These are phyloP conservation scores for Selene dorsalis DNA, from an alignment of 2,797 vertebrate species.

Conservation along the genomic window DNA sequence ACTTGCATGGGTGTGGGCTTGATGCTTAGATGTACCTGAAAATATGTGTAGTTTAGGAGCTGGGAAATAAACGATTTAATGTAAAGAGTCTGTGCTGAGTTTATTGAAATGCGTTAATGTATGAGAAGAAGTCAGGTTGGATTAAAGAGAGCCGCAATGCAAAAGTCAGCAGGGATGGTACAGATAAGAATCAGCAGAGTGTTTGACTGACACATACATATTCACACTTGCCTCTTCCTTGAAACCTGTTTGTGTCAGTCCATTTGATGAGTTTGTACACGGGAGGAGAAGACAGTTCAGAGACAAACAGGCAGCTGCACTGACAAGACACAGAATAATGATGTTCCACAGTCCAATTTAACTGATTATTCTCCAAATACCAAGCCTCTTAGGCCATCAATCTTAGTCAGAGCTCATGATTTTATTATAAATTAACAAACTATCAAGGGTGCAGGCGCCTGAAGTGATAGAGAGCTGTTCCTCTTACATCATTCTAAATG, in stretches of 20 bases:
- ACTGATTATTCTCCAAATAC: conserved; percentile 30
- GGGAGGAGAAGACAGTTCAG: conserved; percentile 23
- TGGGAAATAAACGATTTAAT: neutral
- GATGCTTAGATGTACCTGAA: too few relatives aligned
- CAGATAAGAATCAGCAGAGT: conserved; percentile 6
- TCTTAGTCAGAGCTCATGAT: neutral
- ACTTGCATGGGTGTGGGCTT: too few relatives aligned
- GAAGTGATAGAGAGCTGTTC: conserved; percentile 3
- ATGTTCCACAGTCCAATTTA: neutral
- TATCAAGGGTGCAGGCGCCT: neutral
- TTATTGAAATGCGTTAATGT: too few relatives aligned
- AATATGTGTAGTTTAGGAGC: too few relatives aligned
- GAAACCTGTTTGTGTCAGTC: conserved; percentile 62
- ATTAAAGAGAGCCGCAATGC: neutral
- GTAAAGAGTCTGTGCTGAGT: neutral
- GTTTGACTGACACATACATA: conserved; percentile 66
- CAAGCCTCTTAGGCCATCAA: conserved; percentile 18
- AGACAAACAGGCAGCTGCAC: conserved; percentile 47
- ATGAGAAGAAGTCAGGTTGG: too few relatives aligned
- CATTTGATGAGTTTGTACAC: conserved; percentile 36
- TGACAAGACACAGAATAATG: conserved; percentile 32
- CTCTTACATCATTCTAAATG: neutral
- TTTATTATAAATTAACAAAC: conserved; percentile 13
- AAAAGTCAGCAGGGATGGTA: neutral
- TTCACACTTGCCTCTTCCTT: conserved; percentile 49